Base-by-base conservation (phyloP, 2,113 vertebrate genomes). In the Hippopotamus amphibius region DNA sequence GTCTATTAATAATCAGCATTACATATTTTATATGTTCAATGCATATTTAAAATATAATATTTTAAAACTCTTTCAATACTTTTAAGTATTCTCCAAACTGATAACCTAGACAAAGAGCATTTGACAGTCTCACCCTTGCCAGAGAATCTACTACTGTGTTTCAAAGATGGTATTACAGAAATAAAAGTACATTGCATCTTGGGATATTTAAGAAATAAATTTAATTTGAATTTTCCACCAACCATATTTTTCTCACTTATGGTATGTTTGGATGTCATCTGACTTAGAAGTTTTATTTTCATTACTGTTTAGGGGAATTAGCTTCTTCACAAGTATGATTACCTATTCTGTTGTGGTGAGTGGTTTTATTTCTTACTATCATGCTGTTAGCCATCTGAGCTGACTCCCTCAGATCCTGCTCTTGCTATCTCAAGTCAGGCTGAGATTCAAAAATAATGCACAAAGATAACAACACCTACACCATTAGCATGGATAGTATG, bases 201-300 rank as follows among this genome's bases (percentile, higher is more conserved):
- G 74, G 66, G 26, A 53, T 84, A 88, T 37, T 88, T 96, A 88
- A 79, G 16, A 94, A 65, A 72, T 53, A 15, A 59, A 61, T 76
- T 88, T 59, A 79, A 77, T 87, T 89, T 77, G 3, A 72, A 81
- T 69, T 93, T 92, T 43, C 37, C 50, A 71, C 19, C 13, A 87
- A 37, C 11, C 24, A 30, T 33, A 74, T 63, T 71, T 85, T 83
- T 87, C 50, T 53, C 26, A 83, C 53, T 43, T 87, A 12, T 89
- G 33, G 17, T 88, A 37, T 28, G 72, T 93, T 91, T 80, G 15
- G 11, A 74, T 88, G 43, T 10, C 37, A 87, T 80, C n/a, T 88
- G 59, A 43, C 90, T 94, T 88, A 82, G 59, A 65, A 88, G 30
- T 12, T 89, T 84, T 74, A 84, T 63, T 93, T 96, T 93, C 63